These are phyloP conservation scores for Plectropomus leopardus DNA, from an alignment of 2,113 vertebrate species.

Conservation along the genomic window DNA sequence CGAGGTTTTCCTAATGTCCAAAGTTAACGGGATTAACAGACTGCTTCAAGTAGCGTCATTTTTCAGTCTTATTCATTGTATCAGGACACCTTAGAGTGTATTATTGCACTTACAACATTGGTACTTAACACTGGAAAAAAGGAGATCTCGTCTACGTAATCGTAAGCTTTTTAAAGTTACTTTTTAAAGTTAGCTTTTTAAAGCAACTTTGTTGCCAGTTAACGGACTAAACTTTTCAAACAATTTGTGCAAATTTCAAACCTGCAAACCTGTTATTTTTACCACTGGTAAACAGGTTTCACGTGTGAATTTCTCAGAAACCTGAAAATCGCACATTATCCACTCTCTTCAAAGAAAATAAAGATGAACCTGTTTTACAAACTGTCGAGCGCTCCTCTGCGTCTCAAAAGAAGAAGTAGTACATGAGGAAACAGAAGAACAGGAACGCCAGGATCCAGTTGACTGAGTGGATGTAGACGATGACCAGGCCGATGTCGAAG, in stretches of 20 bases:
- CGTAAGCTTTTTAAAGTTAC: too few species aligned
- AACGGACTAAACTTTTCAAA: background rate
- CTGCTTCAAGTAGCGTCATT: background rate
- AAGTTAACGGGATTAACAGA: background rate
- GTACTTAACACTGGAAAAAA: background rate
- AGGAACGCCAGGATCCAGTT: constrained; percentile 92
- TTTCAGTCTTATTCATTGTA: background rate
- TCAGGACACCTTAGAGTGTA: background rate
- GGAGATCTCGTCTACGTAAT: too few species aligned
- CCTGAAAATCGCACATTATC: too few species aligned
- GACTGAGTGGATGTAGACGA: constrained; percentile 91
- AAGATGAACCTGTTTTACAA: background rate
- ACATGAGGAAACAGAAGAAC: constrained; percentile 88
- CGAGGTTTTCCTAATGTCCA: background rate
- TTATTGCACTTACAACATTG: background rate
- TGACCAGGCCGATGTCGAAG: constrained; percentile 90
- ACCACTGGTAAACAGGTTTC: too few species aligned
- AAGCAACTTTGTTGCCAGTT: background rate
- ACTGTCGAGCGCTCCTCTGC: background rate
- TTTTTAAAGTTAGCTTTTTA: too few species aligned
- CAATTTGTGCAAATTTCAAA: background rate
- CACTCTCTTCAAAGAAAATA: background rate
- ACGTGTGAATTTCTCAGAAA: too few species aligned
- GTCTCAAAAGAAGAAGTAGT: constrained; percentile 84
- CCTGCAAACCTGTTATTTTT: too few species aligned